Percentiles rank a stretch among this genome's conserved stretches.
Conservation (phyloP, 2,797 vertebrate genomes). For the Diglossa cyanea region DNA sequence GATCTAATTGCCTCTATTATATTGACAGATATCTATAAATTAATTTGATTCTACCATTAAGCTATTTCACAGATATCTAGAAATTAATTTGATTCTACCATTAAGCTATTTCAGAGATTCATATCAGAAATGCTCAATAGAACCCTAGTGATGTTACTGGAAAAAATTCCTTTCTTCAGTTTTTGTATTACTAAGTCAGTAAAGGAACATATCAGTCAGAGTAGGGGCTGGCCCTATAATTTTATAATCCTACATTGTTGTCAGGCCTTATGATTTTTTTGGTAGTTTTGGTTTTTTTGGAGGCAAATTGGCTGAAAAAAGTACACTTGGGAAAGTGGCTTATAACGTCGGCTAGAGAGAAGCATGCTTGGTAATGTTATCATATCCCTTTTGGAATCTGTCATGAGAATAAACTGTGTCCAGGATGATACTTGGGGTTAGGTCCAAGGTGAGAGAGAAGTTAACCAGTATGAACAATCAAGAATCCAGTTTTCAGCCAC, state of each 20-base stretch:
- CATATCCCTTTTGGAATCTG: background rate
- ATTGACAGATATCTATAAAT: background rate
- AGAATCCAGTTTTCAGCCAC: background rate
- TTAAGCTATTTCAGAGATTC: background rate
- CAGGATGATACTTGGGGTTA: background rate
- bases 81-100: background rate
- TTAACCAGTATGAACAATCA: background rate
- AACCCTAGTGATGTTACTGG: background rate
- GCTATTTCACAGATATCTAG: background rate
- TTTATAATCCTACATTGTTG: background rate
- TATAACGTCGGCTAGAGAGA: background rate
- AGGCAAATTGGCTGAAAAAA: background rate
- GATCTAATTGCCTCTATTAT: background rate
- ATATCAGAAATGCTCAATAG: background rate
- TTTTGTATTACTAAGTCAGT: background rate
- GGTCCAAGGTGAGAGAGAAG: background rate
- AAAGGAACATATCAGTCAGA: background rate
- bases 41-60: background rate
- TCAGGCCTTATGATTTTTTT: background rate
- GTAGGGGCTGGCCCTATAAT: background rate
- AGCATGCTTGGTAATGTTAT: background rate
- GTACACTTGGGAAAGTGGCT: background rate
- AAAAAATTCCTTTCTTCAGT: background rate
- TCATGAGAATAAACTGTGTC: rapidly evolving
- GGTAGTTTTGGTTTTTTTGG: background rate